Evolutionary conservation across 2,888 invertebrate genomes (phyloP).

Genomic region (Dasypolia templi): DNA sequence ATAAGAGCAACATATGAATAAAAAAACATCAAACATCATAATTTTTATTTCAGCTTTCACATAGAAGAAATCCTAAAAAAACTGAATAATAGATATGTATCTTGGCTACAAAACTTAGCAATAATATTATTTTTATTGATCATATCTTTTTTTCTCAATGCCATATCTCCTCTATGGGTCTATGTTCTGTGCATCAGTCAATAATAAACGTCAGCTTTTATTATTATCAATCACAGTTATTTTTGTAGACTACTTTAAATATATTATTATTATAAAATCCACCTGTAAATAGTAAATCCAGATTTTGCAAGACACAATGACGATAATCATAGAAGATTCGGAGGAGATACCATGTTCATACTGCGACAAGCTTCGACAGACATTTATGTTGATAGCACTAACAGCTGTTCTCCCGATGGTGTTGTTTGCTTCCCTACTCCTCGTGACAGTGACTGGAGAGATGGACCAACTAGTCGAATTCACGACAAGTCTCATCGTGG

Average conservation of each 20-base stretch:
- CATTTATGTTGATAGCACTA: slow-evolving; percentile 75
- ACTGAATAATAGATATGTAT: slow-evolving; percentile 32
- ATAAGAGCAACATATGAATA: background rate
- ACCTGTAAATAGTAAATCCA: slow-evolving; percentile 19
- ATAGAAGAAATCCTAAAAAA: background rate
- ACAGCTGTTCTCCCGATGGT: slow-evolving; percentile 82
- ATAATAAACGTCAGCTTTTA: slow-evolving; percentile 48
- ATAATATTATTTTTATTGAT: slow-evolving; percentile 17
- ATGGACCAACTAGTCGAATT: slow-evolving; percentile 64
- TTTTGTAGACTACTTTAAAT: slow-evolving; percentile 32
- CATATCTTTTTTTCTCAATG: slow-evolving; percentile 17
- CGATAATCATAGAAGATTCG: slow-evolving; percentile 73
- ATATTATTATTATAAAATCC: slow-evolving; percentile 17
- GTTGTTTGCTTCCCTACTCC: slow-evolving; percentile 75
- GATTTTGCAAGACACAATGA: slow-evolving; percentile 64
- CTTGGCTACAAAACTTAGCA: slow-evolving; percentile 22
- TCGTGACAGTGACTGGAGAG: slow-evolving; percentile 68
- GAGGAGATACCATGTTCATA: slow-evolving; percentile 76
- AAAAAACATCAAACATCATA: too few relatives aligned
- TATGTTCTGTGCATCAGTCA: too few relatives aligned
- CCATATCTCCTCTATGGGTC: too few relatives aligned
- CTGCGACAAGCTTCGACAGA: slow-evolving; percentile 74
- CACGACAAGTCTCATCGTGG: slow-evolving; percentile 71
- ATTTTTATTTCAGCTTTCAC: slow-evolving; percentile 7
- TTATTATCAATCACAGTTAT: slow-evolving; percentile 14